phyloP scores from a whole-genome alignment of 2,113 vertebrate genomes.

The Maylandia zebra region DNA sequence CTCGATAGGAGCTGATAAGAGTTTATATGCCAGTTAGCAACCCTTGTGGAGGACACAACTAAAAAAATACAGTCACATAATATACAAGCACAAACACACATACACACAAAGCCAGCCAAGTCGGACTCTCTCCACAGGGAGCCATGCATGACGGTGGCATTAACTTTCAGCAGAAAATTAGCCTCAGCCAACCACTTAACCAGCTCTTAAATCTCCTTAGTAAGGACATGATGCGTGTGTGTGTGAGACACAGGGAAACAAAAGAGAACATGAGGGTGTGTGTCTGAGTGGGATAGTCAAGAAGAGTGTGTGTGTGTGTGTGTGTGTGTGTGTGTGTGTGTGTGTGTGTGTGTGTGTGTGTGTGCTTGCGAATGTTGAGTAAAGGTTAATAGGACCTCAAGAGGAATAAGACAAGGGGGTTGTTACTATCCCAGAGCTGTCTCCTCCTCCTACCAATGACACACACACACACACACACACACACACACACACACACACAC shows the following conservation, averaged over 20 bases:
- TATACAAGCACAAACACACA: not conserved
- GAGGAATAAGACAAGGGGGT: constrained; percentile 45
- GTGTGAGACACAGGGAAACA: not conserved
- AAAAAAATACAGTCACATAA: not conserved
- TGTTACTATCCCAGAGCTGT: constrained; percentile 36
- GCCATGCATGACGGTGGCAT: constrained; percentile 38
- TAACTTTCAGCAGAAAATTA: constrained; percentile 55
- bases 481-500: not conserved
- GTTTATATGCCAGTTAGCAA: not conserved
- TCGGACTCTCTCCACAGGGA: constrained; percentile 6
- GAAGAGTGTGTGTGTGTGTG: not conserved
- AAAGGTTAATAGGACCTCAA: constrained; percentile 57
- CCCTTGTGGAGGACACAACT: not conserved
- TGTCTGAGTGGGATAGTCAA: not conserved
- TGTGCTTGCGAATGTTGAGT: not conserved
- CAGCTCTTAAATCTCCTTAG: constrained; percentile 41
- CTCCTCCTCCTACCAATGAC: not conserved
- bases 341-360: not conserved
- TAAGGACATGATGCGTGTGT: not conserved
- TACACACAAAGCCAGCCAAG: not conserved
- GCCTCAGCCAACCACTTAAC: constrained; percentile 54
- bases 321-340: not conserved
- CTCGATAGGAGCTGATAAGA: not conserved
- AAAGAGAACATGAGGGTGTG: not conserved
- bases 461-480: not conserved